Evolutionary conservation across 2,797 vertebrate species (phyloP), one percentile per base, ranked within the genome.

Genomic region (Acrossocheilus wenchowensis): DNA sequence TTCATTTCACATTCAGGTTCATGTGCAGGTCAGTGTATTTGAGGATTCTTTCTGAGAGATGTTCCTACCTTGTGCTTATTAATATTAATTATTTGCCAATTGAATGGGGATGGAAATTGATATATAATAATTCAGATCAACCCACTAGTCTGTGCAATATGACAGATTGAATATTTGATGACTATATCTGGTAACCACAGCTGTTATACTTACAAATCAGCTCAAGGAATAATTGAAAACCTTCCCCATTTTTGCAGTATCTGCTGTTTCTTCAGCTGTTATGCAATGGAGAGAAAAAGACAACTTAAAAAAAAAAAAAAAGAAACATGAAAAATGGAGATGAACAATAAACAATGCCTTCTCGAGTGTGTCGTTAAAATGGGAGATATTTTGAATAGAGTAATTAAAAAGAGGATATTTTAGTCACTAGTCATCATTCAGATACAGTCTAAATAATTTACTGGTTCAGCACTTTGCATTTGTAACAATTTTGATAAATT

Each of bases 171-270:
- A 66, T 85, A 86, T 87, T 87, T 85, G 75, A 81, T 87, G 81
- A 88, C 50, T 64, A 60, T 88, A 87, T 89, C 83, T 82, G 26
- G 78, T 62, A 81, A 74, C 73, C 62, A 39, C 89, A 89, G 87
- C 52, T 86, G 87, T 87, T 87, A 82, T 54, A 81, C 57, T 81
- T 64, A 68, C 41, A 78, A 50, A 83, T 78, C 45, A 81, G 52
- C 26, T 84, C 34, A 52, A 78, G 75, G 39, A 83, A 81, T 82
- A 62, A 73, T 78, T 87, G 26, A 81, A 69, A 83, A 87, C 54
- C 26, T 79, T 39, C 43, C 23, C 0, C 10, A 66, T 71, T 81
- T 82, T 80, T 45, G 26, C 19, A 41, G 41, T 68, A 77, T 88
- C 64, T 78, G 68, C 78, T 36, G 12, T 72, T 74, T 79, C 48